A percentile compares a stretch with the other conserved stretches of the same genome.
These are phyloP conservation scores for Agrochola macilenta DNA, from an alignment of 2,888 invertebrate genomes.

Conservation along the genomic window DNA sequence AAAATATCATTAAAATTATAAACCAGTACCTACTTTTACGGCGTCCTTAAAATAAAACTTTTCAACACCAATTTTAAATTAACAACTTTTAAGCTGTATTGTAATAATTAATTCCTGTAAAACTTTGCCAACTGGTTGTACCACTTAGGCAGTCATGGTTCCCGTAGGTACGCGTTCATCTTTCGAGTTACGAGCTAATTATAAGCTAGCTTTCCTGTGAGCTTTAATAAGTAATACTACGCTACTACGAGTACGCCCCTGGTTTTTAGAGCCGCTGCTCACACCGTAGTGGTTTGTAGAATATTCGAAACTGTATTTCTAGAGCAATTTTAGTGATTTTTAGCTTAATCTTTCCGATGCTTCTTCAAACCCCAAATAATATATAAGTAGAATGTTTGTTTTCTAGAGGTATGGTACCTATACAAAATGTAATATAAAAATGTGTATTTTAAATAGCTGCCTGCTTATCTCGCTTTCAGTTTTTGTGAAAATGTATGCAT, in stretches of 20 bases:
- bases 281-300: conserved; percentile 65
- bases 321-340: not conserved
- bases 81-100: conserved; percentile 58
- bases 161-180: conserved; percentile 71
- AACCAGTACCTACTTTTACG: conserved; percentile 24
- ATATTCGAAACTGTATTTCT: not conserved
- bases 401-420: no score
- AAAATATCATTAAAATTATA: conserved; percentile 44
- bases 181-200: conserved; percentile 80
- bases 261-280: conserved; percentile 58
- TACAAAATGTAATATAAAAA: no score
- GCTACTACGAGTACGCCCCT: conserved; percentile 71
- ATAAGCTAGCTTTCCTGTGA: conserved; percentile 75
- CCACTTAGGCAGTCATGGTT: conserved; percentile 67
- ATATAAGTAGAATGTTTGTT: no score
- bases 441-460: no score
- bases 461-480: no score
- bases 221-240: conserved; percentile 80
- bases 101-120: conserved; percentile 62
- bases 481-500: no score
- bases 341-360: not conserved
- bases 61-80: conserved; percentile 58
- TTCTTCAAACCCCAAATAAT: no score
- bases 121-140: conserved; percentile 55
- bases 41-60: conserved; percentile 52